Percentiles rank a stretch among this genome's conserved stretches.
phyloP scores from a whole-genome alignment of 2,113 vertebrate species.

The Corythaixoides concolor region DNA sequence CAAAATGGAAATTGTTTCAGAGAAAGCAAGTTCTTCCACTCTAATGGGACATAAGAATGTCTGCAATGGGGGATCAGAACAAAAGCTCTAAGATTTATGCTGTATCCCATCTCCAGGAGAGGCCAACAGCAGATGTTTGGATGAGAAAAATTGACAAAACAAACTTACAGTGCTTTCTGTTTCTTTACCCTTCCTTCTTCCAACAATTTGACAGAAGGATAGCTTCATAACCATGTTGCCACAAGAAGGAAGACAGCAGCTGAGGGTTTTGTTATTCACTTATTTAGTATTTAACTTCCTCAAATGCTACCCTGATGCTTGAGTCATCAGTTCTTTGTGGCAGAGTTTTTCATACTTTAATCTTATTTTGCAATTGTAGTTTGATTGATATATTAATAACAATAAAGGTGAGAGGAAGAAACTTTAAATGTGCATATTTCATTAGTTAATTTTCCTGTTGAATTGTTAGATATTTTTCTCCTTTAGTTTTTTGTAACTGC shows the following conservation, averaged over 20 bases:
- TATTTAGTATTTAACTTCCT: neutral
- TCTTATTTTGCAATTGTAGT: neutral
- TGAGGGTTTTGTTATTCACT: neutral
- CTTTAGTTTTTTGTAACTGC: neutral
- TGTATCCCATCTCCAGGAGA: neutral
- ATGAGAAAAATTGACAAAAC: neutral
- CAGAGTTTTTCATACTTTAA: neutral
- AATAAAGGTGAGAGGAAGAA: neutral
- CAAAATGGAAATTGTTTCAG: neutral
- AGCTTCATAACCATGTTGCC: neutral
- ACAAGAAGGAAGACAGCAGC: neutral
- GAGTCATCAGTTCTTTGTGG: neutral
- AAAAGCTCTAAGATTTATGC: neutral
- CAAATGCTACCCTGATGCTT: neutral
- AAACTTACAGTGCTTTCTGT: neutral
- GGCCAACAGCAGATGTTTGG: neutral
- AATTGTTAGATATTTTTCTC: neutral
- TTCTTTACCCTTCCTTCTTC: neutral
- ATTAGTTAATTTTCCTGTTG: neutral
- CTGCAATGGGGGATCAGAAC: neutral
- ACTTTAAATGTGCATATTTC: neutral
- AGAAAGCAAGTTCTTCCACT: neutral
- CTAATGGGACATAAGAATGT: neutral
- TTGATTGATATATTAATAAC: neutral
- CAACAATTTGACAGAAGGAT: neutral